phyloP scores from a whole-genome alignment of 2,113 vertebrate species.

The Thermophis baileyi region DNA sequence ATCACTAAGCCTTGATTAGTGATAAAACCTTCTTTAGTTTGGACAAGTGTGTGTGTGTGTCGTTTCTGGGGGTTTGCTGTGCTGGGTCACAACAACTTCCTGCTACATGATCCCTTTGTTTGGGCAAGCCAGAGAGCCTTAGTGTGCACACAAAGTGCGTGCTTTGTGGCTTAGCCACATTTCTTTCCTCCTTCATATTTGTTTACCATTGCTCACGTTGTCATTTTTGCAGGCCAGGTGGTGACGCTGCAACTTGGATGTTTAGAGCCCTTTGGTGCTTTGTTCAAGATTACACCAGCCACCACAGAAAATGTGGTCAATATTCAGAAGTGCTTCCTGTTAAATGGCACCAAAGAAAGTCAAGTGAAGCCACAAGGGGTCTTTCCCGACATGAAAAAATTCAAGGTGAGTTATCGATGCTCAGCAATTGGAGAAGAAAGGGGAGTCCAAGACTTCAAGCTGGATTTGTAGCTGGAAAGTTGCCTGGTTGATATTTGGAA shows the following conservation, averaged over 20 bases:
- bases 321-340: slow-evolving; percentile 76
- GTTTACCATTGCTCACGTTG: not conserved
- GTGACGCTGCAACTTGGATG: slow-evolving; percentile 72
- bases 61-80: no score
- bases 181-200: slow-evolving; percentile 11
- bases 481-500: not conserved
- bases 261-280: slow-evolving; percentile 59
- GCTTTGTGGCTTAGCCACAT: not conserved
- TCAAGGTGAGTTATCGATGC: slow-evolving; percentile 65
- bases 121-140: not conserved
- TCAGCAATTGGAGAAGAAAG: not conserved
- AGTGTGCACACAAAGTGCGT: not conserved
- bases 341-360: slow-evolving; percentile 73
- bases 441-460: no score
- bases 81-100: no score
- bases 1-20: no score
- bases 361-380: slow-evolving; percentile 61
- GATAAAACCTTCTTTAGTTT: no score
- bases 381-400: slow-evolving; percentile 66
- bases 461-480: no score
- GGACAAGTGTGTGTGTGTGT: no score
- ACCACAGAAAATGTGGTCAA: slow-evolving; percentile 75
- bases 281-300: slow-evolving; percentile 75
- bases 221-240: slow-evolving; percentile 67
- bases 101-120: not conserved